Percentiles rank a stretch among this genome's conserved stretches.
phyloP scores from a whole-genome alignment of 2,797 vertebrate species.

The Phoxinus dragarum region DNA sequence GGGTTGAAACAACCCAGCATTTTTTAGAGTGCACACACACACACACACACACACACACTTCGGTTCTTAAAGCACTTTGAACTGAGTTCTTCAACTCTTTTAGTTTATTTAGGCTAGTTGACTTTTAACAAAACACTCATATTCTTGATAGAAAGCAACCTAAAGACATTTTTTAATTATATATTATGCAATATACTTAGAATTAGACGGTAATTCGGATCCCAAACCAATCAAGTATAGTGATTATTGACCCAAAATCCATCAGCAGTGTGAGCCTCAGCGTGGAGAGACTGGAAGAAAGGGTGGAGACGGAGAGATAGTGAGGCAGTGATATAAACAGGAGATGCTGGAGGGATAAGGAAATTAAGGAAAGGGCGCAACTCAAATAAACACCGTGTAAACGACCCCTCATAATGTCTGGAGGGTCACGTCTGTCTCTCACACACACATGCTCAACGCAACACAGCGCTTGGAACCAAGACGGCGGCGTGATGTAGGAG shows the following conservation, averaged over 20 bases:
- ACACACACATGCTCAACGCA: no score
- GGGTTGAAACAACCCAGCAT: no score
- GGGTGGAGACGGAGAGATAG: conserved; percentile 68
- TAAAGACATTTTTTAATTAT: neutral
- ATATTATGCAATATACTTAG: neutral
- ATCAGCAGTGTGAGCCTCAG: neutral
- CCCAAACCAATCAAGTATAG: neutral
- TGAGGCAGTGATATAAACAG: conserved; percentile 75
- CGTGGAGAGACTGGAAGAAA: conserved; percentile 32
- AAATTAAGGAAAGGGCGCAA: conserved; percentile 84
- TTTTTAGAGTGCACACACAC: no score
- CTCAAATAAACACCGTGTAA: conserved; percentile 72
- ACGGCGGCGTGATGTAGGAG: neutral
- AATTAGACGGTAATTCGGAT: neutral
- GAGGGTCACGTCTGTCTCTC: neutral
- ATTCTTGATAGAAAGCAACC: no score
- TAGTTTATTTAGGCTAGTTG: neutral
- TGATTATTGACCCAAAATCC: neutral
- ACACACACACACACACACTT: no score
- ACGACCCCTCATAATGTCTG: conserved; percentile 37
- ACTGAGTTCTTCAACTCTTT: neutral
- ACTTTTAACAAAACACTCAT: neutral
- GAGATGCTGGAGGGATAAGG: conserved; percentile 78
- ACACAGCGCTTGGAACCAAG: neutral
- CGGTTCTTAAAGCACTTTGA: neutral